A percentile compares a stretch with the other conserved stretches of the same genome.
These are phyloP conservation scores for Chrysoperla carnea DNA, from an alignment of 1,140 invertebrate species.

Conservation along the genomic window DNA sequence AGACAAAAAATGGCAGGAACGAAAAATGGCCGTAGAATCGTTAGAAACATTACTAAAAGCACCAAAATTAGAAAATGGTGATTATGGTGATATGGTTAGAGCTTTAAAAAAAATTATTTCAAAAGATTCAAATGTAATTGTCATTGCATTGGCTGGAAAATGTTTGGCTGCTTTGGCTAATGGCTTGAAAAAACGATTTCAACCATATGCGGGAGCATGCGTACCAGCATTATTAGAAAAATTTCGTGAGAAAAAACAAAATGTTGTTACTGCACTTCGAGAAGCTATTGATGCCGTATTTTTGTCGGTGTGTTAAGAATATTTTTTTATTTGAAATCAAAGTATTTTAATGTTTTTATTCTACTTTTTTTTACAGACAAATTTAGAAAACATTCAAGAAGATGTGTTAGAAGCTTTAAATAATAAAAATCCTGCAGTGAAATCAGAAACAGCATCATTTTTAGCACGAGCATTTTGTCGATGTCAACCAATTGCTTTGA, in stretches of 20 bases:
- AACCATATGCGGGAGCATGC: slow-evolving; percentile 62
- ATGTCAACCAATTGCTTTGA: slow-evolving; percentile 62
- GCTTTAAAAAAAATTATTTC: slow-evolving; percentile 77
- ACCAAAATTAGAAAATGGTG: slow-evolving; percentile 77
- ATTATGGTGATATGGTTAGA: slow-evolving; percentile 80
- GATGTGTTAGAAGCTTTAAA: slow-evolving; percentile 66
- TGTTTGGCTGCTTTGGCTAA: slow-evolving; percentile 65
- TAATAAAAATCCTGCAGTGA: slow-evolving; percentile 91
- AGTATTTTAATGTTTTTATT: slow-evolving; percentile 5
- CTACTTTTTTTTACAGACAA: slow-evolving; percentile 39
- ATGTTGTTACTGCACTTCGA: slow-evolving; percentile 66
- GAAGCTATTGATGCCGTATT: slow-evolving; percentile 90
- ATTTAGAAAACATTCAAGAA: slow-evolving; percentile 74
- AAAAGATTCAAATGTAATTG: slow-evolving; percentile 92
- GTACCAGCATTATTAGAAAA: slow-evolving; percentile 77
- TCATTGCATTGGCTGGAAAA: slow-evolving; percentile 75
- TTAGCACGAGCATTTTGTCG: slow-evolving; percentile 64
- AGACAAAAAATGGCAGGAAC: slow-evolving; percentile 94
- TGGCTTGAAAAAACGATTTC: slow-evolving; percentile 79
- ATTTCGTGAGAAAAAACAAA: slow-evolving; percentile 95
- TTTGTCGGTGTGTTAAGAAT: slow-evolving; percentile 39
- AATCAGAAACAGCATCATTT: slow-evolving; percentile 83
- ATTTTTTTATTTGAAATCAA: not conserved
- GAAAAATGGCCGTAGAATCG: slow-evolving; percentile 77
- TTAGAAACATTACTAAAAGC: slow-evolving; percentile 60